Percentiles rank a stretch among this genome's conserved stretches.
These are phyloP conservation scores for Mactromeris polynyma DNA, from an alignment of 2,888 invertebrate species.

Conservation along the genomic window DNA sequence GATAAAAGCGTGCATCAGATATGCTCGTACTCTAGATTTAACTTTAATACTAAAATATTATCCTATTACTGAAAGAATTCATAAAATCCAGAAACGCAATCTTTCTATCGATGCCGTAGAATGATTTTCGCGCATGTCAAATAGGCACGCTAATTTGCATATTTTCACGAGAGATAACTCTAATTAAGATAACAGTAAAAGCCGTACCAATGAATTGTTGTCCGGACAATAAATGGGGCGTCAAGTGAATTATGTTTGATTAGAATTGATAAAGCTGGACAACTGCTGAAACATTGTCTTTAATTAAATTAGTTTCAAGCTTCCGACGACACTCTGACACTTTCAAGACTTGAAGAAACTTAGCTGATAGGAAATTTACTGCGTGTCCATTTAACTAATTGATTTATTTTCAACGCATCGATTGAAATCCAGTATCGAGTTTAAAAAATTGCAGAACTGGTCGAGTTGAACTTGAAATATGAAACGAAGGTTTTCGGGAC, in stretches of 20 bases:
- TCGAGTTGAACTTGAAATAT: too few relatives aligned
- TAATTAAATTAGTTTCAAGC: slow-evolving; percentile 41
- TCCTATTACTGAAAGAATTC: slow-evolving; percentile 2
- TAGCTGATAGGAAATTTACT: background rate
- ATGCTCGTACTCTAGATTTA: too few relatives aligned
- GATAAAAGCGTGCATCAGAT: too few relatives aligned
- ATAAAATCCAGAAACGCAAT: background rate
- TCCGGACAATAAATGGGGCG: slow-evolving; percentile 48
- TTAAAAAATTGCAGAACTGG: background rate
- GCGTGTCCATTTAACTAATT: slow-evolving; percentile 2
- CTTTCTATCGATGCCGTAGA: background rate
- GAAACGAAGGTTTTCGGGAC: too few relatives aligned
- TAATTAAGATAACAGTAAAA: slow-evolving; percentile 56
- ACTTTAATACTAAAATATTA: background rate
- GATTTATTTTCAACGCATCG: slow-evolving; percentile 36
- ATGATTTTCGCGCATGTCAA: slow-evolving; percentile 25
- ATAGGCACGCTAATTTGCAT: slow-evolving; percentile 31
- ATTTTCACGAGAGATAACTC: slow-evolving; percentile 38
- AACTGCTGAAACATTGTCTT: slow-evolving; percentile 43
- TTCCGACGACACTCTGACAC: slow-evolving; percentile 44
- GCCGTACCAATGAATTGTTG: slow-evolving; percentile 19
- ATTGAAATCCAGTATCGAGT: background rate
- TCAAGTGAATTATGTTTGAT: slow-evolving; percentile 30
- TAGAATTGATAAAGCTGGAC: slow-evolving; percentile 33
- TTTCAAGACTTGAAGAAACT: slow-evolving; percentile 33